Base-by-base conservation (phyloP, 2,888 invertebrate species). In the Watsonalla binaria region DNA sequence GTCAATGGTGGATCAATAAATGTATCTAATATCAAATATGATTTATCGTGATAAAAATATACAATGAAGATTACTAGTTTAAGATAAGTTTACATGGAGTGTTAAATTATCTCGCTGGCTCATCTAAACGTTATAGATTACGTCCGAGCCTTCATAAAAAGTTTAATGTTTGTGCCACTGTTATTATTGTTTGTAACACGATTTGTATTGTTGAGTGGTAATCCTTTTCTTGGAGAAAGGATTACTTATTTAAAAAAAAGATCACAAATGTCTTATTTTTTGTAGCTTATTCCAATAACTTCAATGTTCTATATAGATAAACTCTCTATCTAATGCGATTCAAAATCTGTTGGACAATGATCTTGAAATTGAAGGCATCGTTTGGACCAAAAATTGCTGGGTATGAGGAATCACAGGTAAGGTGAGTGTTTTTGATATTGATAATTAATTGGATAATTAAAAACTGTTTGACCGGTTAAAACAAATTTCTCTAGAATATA, bases 161-260 rank as follows among this genome's bases (percentile, higher is more conserved):
- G 77, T 76, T 70, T 59, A 59, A 61, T 75, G 73, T 81, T 81
- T 78, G 62, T 42, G 76, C 86, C 82, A 78, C 87, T 78, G 83
- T 80, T 78, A 72, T 74, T 65, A 77, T 80, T 85, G 79, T 82
- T 82, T 81, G 79, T 83, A 80, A 83, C 67, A 65, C 73, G 82
- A 85, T 84, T 85, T 82, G 76, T 78, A 78, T 84, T 87, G 83
- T 84, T 63, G 65, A 63, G 56, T 59, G 60, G 66, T 79, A 84
- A 85, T 82, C 82, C 82, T 77, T 76, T 82, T 77, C 77, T 73
- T 59, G 56, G 57, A 63, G 70, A 81, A 83, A 77, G 80, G 82
- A 78, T 80, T 81, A 73, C 71, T 72, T 73, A 59, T 57, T 51
- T 54, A 45, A 14, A 15, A 34, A 54, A 54, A 52, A 56, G 5